Conservation (phyloP, 2,797 vertebrate genomes). For the Ptychadena robeensis region DNA sequence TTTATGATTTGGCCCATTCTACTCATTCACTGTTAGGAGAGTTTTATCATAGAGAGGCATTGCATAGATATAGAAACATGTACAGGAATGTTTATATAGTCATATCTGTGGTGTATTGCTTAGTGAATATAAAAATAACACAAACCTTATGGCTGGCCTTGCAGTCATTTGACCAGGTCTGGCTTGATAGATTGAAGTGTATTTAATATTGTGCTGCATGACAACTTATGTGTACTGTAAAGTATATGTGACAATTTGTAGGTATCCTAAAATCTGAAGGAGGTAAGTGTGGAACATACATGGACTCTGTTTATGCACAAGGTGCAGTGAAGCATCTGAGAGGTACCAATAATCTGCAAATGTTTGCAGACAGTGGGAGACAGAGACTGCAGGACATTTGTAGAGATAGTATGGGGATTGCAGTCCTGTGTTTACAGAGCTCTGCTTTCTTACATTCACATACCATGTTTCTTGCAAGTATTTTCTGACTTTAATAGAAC, state of each 20-base stretch:
- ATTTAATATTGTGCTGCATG: background rate
- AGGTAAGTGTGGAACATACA: background rate
- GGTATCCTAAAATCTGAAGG: background rate
- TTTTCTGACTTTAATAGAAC: too few relatives aligned
- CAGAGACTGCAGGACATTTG: background rate
- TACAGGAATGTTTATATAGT: conserved; percentile 22
- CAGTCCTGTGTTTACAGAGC: background rate
- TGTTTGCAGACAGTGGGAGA: background rate
- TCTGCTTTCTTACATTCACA: background rate
- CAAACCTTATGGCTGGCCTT: conserved; percentile 12
- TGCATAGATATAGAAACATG: background rate
- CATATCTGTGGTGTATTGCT: background rate
- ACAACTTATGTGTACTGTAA: background rate
- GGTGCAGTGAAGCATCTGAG: too few relatives aligned
- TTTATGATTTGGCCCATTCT: background rate
- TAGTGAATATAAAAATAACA: background rate
- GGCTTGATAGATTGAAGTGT: background rate
- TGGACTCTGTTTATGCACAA: background rate
- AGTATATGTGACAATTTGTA: background rate
- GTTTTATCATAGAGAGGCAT: background rate
- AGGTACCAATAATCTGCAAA: background rate
- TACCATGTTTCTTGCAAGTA: too few relatives aligned
- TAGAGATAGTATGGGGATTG: background rate
- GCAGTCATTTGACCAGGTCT: background rate
- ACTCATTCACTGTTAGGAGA: background rate